phyloP scores from a whole-genome alignment of 2,113 vertebrate species.

The Sylvietta virens region DNA sequence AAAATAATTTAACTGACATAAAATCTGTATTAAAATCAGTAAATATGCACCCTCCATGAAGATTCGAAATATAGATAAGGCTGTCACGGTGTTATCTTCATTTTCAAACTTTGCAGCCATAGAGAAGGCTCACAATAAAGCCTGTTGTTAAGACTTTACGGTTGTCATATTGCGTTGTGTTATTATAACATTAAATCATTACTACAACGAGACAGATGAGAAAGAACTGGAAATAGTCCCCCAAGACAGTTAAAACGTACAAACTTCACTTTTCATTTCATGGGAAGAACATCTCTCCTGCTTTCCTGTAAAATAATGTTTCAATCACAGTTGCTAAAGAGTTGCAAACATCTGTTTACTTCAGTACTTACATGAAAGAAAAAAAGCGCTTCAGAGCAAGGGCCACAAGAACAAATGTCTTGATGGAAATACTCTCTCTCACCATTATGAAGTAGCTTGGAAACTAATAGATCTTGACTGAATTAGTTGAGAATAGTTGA shows the following conservation, averaged over 20 bases:
- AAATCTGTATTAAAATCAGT: background rate
- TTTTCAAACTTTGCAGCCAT: background rate
- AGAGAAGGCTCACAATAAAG: background rate
- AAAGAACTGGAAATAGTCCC: conserved; percentile 13
- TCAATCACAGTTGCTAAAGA: background rate
- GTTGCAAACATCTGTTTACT: background rate
- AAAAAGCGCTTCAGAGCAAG: background rate
- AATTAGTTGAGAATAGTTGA: background rate
- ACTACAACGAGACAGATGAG: conserved; percentile 1
- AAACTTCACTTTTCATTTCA: conserved; percentile 32
- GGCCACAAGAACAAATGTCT: background rate
- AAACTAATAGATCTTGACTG: background rate
- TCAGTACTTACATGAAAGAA: background rate
- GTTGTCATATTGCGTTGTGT: background rate
- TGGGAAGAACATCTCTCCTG: background rate
- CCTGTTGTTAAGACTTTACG: background rate
- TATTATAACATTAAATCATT: conserved; percentile 12
- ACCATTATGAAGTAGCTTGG: background rate
- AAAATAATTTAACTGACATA: background rate
- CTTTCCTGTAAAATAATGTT: conserved; percentile 14
- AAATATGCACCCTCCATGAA: background rate
- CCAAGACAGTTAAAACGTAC: conserved; percentile 16
- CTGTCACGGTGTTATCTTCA: background rate
- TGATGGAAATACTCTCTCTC: background rate
- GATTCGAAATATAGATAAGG: background rate